These are phyloP conservation scores for Nomada flava DNA, from an alignment of 2,888 invertebrate genomes.

Conservation along the genomic window DNA sequence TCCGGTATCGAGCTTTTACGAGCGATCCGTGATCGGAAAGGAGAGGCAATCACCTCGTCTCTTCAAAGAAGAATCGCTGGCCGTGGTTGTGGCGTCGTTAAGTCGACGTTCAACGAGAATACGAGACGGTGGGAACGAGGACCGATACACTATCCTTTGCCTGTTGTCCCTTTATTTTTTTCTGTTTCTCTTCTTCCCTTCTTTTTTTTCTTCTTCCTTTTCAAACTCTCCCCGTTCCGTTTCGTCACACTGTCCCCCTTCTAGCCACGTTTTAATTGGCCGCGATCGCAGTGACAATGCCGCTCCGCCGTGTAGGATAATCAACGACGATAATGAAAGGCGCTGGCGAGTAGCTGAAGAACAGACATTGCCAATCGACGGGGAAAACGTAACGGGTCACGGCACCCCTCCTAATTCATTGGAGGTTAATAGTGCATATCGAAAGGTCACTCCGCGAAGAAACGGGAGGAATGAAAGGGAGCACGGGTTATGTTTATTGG, in stretches of 20 bases:
- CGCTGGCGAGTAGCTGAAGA: conserved; percentile 5
- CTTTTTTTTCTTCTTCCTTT: background rate
- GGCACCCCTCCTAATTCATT: conserved; percentile 43
- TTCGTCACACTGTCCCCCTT: conserved; percentile 20
- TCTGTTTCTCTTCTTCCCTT: background rate
- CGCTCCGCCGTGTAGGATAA: conserved; percentile 63
- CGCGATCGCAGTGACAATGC: conserved; percentile 75
- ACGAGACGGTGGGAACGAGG: conserved; percentile 71
- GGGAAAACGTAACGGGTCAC: conserved; percentile 51
- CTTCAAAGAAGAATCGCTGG: conserved; percentile 64
- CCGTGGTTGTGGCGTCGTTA: conserved; percentile 70
- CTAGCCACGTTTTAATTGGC: conserved; percentile 78
- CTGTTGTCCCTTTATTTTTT: conserved; percentile 13
- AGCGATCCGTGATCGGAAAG: conserved; percentile 72
- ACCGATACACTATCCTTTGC: conserved; percentile 38
- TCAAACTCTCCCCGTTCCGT: background rate
- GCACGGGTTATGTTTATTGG: conserved; percentile 20
- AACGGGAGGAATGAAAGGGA: conserved; percentile 29
- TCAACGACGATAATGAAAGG: conserved; percentile 69
- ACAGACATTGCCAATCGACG: conserved; percentile 26
- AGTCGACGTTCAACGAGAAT: conserved; percentile 69
- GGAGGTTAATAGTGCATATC: conserved; percentile 53
- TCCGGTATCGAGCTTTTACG: conserved; percentile 71
- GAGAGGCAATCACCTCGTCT: conserved; percentile 67
- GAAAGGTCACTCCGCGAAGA: conserved; percentile 15